These are phyloP conservation scores for Cryptomyrus ogoouensis DNA, from an alignment of 2,113 vertebrate species.

Conservation along the genomic window DNA sequence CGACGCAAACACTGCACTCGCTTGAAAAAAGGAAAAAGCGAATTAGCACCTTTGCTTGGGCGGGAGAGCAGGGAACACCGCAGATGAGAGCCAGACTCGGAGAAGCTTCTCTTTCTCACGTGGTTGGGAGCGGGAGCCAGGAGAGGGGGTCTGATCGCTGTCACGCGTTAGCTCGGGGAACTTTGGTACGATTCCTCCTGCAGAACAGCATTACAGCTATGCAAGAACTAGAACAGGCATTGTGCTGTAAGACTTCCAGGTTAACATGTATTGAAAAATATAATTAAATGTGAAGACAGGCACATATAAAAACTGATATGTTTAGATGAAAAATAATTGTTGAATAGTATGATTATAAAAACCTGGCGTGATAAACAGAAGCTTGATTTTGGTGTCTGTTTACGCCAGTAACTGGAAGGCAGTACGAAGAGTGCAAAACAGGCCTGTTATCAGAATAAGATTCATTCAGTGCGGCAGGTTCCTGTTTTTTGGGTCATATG, in stretches of 20 bases:
- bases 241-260: neutral
- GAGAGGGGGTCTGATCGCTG: constrained; percentile 49
- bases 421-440: neutral
- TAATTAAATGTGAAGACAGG: neutral
- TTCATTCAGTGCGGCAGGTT: neutral
- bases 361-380: neutral
- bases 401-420: neutral
- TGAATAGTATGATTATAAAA: neutral
- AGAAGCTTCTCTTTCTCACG: constrained; percentile 52
- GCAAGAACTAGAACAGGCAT: neutral
- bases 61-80: constrained; percentile 34
- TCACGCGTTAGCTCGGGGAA: constrained; percentile 45
- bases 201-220: constrained; percentile 40
- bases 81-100: constrained; percentile 51
- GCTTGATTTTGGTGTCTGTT: neutral
- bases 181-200: constrained; percentile 27
- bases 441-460: neutral
- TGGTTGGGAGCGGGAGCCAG: constrained; percentile 25
- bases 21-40: constrained; percentile 11
- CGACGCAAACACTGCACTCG: constrained; percentile 38
- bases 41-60: constrained; percentile 34
- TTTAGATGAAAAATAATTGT: neutral
- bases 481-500: constrained; percentile 9
- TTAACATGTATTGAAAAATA: neutral
- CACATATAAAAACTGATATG: constrained; percentile 6